phyloP scores from a whole-genome alignment of 2,888 invertebrate genomes.

The Timema podura region DNA sequence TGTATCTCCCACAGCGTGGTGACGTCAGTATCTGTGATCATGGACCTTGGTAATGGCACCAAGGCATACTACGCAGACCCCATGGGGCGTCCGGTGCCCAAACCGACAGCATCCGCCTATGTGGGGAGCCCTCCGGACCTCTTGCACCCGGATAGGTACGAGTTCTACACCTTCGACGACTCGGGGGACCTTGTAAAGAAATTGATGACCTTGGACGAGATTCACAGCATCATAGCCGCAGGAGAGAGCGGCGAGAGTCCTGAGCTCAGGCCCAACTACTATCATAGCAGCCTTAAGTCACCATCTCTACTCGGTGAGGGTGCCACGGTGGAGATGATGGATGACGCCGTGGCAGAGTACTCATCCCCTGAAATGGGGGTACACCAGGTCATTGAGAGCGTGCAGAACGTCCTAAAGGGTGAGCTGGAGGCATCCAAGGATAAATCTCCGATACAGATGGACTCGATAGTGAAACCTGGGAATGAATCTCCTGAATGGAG shows the following conservation, averaged over 20 bases:
- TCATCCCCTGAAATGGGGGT: conserved; percentile 43
- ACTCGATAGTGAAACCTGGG: too few relatives aligned
- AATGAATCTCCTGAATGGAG: too few relatives aligned
- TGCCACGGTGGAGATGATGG: conserved; percentile 39
- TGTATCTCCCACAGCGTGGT: conserved; percentile 52
- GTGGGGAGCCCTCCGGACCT: conserved; percentile 68
- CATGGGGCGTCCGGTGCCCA: conserved; percentile 62
- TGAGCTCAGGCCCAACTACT: conserved; percentile 43
- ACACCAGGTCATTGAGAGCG: conserved; percentile 75
- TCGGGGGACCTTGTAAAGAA: conserved; percentile 76
- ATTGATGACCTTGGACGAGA: conserved; percentile 79
- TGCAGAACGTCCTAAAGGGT: conserved; percentile 76
- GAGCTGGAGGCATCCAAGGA: conserved; percentile 65
- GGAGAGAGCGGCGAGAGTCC: conserved; percentile 61
- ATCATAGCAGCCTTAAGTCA: conserved; percentile 49
- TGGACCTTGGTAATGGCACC: conserved; percentile 52
- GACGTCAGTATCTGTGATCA: conserved; percentile 61
- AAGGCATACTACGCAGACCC: conserved; percentile 65
- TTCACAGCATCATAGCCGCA: conserved; percentile 78
- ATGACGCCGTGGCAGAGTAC: conserved; percentile 32
- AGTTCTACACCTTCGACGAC: conserved; percentile 83
- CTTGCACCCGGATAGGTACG: conserved; percentile 76
- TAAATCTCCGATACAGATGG: conserved; percentile 41
- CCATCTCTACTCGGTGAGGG: conserved; percentile 54
- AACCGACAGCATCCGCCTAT: conserved; percentile 48